Evolutionary conservation across 2,113 vertebrate species (phyloP).

Genomic region (Eidolon helvum): DNA sequence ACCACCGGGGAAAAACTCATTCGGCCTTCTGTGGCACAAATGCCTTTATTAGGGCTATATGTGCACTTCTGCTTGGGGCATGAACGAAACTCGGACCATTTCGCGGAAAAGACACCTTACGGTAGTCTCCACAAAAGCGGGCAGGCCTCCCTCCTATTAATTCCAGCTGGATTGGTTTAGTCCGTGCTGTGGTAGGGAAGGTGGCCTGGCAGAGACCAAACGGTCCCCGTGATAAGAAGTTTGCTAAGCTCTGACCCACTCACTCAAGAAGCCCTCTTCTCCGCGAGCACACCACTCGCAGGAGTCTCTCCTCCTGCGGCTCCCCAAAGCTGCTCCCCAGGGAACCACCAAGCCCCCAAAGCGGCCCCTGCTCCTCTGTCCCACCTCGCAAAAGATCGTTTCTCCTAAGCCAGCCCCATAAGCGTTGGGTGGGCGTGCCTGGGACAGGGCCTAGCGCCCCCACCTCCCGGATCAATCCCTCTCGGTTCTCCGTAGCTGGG

Average conservation of each 20-base stretch:
- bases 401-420: neutral
- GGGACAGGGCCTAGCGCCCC: neutral
- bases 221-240: constrained; percentile 35
- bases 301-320: neutral
- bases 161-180: neutral
- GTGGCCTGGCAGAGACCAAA: constrained; percentile 22
- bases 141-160: constrained; percentile 30
- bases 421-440: constrained; percentile 44
- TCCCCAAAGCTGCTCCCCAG: neutral
- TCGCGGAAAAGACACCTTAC: constrained; percentile 2
- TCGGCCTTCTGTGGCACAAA: neutral
- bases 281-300: neutral
- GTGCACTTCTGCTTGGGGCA: neutral
- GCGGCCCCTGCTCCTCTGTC: neutral
- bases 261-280: constrained; percentile 7
- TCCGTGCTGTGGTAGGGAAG: neutral
- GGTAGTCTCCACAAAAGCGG: constrained; percentile 4
- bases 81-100: constrained; percentile 8
- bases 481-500: neutral
- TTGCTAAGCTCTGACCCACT: constrained; percentile 49
- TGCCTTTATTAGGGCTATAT: neutral
- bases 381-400: neutral
- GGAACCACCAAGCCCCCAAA: neutral
- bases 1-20: neutral
- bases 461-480: neutral